These are phyloP conservation scores for Willisornis vidua DNA, from an alignment of 2,113 vertebrate genomes.

Conservation along the genomic window DNA sequence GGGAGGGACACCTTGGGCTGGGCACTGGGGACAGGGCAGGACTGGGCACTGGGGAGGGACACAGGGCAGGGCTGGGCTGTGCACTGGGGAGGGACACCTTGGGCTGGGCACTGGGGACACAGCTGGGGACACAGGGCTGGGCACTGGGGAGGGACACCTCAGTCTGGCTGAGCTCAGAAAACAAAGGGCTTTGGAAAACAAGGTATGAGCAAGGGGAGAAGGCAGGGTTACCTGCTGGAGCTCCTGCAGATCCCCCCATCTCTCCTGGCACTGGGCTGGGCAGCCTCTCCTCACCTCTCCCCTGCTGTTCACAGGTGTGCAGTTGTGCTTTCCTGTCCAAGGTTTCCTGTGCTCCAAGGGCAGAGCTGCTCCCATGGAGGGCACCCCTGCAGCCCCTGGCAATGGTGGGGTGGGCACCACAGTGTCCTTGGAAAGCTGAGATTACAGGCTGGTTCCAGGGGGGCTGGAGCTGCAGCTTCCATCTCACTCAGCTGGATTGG, in stretches of 20 bases:
- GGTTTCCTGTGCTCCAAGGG: background rate
- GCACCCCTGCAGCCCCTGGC: background rate
- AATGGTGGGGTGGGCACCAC: background rate
- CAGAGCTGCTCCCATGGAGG: background rate
- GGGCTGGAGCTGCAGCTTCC: background rate
- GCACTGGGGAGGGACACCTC: background rate
- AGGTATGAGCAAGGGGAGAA: background rate
- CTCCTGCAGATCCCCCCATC: background rate
- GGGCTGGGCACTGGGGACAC: background rate
- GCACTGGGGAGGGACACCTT: background rate
- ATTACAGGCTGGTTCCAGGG: accelerated
- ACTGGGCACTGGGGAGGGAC: too few species aligned
- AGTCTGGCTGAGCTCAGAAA: background rate
- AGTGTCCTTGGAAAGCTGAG: background rate
- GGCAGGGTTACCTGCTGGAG: background rate
- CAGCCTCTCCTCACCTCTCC: background rate
- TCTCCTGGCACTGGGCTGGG: background rate
- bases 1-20: background rate
- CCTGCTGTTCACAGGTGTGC: accelerated
- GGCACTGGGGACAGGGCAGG: background rate
- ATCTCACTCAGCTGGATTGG: background rate
- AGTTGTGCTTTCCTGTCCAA: background rate
- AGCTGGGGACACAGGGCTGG: background rate
- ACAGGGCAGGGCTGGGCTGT: background rate
- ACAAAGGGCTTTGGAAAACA: slow-evolving; percentile 1